Conservation (phyloP, 2,113 vertebrate genomes). For the Phaetusa simplex region DNA sequence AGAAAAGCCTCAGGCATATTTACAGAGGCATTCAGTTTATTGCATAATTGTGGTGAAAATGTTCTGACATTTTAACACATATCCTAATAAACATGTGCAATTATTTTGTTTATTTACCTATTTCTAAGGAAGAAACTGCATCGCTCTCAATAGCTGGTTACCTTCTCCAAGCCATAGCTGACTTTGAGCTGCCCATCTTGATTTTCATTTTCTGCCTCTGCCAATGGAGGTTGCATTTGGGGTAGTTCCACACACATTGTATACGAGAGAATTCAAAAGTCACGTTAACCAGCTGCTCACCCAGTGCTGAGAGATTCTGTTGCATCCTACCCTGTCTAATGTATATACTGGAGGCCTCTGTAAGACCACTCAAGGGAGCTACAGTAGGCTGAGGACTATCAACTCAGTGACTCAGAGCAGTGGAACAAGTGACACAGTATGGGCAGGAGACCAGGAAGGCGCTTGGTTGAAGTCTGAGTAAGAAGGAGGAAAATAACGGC, state of each 20-base stretch:
- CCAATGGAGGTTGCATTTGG: background rate
- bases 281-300: background rate
- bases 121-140: slow-evolving; percentile 40
- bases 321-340: background rate
- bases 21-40: background rate
- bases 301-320: background rate
- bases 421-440: background rate
- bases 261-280: background rate
- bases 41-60: slow-evolving; percentile 55
- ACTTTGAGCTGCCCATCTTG: background rate
- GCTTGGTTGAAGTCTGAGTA: background rate
- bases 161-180: background rate
- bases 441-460: background rate
- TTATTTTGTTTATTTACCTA: slow-evolving; percentile 61
- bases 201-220: background rate
- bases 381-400: background rate
- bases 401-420: background rate
- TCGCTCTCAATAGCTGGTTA: background rate
- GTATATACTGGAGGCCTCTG: background rate
- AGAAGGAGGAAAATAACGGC: background rate
- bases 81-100: slow-evolving; percentile 22
- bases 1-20: slow-evolving; percentile 21
- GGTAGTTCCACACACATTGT: background rate
- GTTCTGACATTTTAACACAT: slow-evolving; percentile 44
- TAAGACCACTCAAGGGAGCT: background rate